Base-by-base conservation (phyloP, 2,888 invertebrate species). In the Sarcophaga carnaria region DNA sequence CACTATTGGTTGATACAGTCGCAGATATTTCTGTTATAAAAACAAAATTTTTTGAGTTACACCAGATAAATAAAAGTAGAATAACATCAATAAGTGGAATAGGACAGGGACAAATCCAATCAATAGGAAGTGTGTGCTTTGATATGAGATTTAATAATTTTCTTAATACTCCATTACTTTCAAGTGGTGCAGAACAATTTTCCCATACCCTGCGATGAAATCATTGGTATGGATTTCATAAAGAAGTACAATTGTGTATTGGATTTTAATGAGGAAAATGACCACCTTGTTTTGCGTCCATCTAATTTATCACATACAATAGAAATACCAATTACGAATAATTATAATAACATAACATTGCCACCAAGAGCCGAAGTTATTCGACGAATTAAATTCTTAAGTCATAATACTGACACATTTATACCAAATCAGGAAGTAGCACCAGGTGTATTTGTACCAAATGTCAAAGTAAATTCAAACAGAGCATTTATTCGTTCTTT, bases 241-340 rank as follows among this genome's bases (percentile, higher is more conserved):
- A 84, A 25, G 81, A 83, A 81, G 67, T 80, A 63, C 45, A 80
- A 87, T 72, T 87, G 83, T 77, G 17, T 81, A 49, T 45, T 87
- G 45, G 82, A 85, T 60, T 87, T 82, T 62, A 59, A 80, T 27
- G 25, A 81, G 47, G 63, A 86, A 63, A 37, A 84, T 47, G 62
- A 78, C 66, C 83, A 77, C 62, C 63, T 84, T 47, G 59, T 88
- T 45, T 11, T 85, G 63, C 66, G 86, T 17, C 67, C 70, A 25
- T 14, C 20, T 60, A 60, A 60, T 14, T 60, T 60, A 14, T 60
- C 60, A 60, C 60, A 60, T 60, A 60, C 60, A 60, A 60, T 60
- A 60, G 60, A 60, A 14, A 60, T 60, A 14, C 60, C 60, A 60
- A 60, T 60, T 5, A 60, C 60, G 20, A 60, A 60, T 14, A 14